These are phyloP conservation scores for Temnothorax unifasciatus DNA, from an alignment of 2,888 invertebrate genomes.

Conservation along the genomic window DNA sequence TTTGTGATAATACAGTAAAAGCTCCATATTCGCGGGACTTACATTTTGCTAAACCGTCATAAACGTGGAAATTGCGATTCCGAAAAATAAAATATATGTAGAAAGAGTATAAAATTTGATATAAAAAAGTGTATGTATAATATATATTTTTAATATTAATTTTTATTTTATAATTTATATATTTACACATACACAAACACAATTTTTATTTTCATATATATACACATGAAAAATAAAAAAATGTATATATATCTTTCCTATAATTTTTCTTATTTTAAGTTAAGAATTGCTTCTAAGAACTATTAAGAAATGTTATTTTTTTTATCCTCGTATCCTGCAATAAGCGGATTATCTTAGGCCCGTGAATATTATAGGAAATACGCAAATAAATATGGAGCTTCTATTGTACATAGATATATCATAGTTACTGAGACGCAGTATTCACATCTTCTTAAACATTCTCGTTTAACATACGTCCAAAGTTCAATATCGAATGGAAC, in stretches of 20 bases:
- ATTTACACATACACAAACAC: neutral
- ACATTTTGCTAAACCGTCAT: neutral
- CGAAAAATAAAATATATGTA: neutral
- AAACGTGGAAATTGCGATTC: neutral
- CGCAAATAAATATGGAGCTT: conserved; percentile 23
- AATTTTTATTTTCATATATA: neutral
- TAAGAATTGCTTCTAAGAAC: neutral
- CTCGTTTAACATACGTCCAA: conserved; percentile 27
- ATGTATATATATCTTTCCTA: neutral
- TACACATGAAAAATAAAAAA: neutral
- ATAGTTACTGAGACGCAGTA: conserved; percentile 18
- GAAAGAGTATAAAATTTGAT: neutral
- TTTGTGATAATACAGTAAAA: conserved; percentile 49
- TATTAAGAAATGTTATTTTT: neutral
- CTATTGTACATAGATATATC: conserved; percentile 31
- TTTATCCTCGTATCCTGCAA: neutral
- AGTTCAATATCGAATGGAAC: conserved; percentile 14
- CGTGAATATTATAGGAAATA: neutral
- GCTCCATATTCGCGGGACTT: conserved; percentile 14
- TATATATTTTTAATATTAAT: neutral
- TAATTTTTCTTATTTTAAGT: neutral
- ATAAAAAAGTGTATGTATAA: neutral
- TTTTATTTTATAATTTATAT: conserved; percentile 12
- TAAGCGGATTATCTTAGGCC: neutral
- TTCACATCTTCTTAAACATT: conserved; percentile 50